Percentiles rank a stretch among this genome's conserved stretches.
phyloP scores from a whole-genome alignment of 2,113 vertebrate species.

The Heloderma charlesbogerti region DNA sequence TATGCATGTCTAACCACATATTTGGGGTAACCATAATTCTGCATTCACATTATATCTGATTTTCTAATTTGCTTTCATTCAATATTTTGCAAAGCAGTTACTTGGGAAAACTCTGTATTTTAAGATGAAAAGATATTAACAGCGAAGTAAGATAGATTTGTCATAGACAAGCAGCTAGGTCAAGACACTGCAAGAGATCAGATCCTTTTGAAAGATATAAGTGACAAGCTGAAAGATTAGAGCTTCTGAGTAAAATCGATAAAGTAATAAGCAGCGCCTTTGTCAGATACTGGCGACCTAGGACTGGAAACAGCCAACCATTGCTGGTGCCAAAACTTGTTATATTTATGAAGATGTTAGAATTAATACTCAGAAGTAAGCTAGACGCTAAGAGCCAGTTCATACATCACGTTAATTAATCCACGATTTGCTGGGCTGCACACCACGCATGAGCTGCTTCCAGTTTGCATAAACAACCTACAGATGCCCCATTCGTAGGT shows the following conservation, averaged over 20 bases:
- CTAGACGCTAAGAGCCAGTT: too few species aligned
- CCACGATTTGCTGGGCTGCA: too few species aligned
- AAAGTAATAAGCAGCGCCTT: not conserved
- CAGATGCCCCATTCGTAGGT: too few species aligned
- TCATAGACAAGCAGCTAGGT: not conserved
- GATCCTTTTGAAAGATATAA: not conserved
- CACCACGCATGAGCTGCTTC: too few species aligned
- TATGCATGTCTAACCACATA: too few species aligned
- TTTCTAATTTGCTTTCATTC: not conserved
- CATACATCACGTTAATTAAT: too few species aligned
- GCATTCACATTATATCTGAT: not conserved
- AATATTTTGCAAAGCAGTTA: not conserved
- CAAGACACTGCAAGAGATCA: not conserved
- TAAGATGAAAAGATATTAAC: not conserved
- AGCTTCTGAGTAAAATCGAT: not conserved
- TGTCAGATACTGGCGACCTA: not conserved
- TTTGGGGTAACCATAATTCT: not conserved
- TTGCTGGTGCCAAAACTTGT: not conserved
- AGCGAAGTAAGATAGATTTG: not conserved
- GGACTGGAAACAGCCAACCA: not conserved
- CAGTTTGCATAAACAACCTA: too few species aligned
- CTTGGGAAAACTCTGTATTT: not conserved
- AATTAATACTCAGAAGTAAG: not conserved
- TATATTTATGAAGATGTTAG: not conserved
- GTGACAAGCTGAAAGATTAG: not conserved